phyloP scores from a whole-genome alignment of 2,113 vertebrate genomes.

The Pan paniscus region DNA sequence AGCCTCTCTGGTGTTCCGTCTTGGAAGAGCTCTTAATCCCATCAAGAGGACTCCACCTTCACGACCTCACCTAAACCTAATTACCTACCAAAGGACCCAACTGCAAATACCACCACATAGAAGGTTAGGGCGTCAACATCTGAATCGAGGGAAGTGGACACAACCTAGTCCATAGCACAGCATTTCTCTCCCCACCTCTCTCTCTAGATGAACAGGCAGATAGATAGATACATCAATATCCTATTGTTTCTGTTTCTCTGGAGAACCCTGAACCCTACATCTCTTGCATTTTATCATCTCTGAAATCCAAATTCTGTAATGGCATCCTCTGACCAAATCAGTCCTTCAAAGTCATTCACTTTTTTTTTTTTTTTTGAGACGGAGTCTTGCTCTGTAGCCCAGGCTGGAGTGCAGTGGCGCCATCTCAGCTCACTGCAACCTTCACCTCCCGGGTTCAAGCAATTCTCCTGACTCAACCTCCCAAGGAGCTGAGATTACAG shows the following conservation, averaged over 20 bases:
- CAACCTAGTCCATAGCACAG: background rate
- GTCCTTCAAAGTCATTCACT: background rate
- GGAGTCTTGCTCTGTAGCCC: no score
- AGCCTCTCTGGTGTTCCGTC: background rate
- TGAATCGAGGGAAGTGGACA: accelerated
- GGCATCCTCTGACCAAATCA: background rate
- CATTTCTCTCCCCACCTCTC: background rate
- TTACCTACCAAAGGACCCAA: background rate
- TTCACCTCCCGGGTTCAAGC: no score
- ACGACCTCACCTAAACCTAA: background rate
- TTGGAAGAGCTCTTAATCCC: background rate
- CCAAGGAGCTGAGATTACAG: no score
- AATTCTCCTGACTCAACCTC: no score
- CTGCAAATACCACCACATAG: background rate
- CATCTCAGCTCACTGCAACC: no score
- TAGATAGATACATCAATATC: background rate
- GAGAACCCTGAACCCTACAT: background rate
- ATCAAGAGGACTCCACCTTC: no score
- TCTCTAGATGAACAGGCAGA: no score
- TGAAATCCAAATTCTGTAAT: background rate
- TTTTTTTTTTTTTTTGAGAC: no score
- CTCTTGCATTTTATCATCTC: background rate
- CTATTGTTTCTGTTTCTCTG: background rate
- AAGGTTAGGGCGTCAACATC: background rate
- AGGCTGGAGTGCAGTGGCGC: no score